Percentiles rank a stretch among this genome's conserved stretches.
Conservation (phyloP, 1,140 invertebrate species). For the Listronotus bonariensis region DNA sequence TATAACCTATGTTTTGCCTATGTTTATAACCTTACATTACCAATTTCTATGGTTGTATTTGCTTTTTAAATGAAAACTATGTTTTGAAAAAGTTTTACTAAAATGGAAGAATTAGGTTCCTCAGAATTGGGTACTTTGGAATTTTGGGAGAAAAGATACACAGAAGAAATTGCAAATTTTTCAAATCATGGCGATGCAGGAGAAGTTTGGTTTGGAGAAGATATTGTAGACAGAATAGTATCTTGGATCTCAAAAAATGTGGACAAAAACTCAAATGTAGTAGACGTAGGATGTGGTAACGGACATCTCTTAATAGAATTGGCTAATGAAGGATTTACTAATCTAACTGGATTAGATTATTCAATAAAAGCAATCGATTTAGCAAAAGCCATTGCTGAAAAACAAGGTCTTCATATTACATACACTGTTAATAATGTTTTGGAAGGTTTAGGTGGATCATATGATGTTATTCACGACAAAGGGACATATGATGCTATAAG, state of each 20-base stretch:
- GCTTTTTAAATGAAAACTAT: too few relatives aligned
- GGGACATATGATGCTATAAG: constrained; percentile 94
- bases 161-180: constrained; percentile 81
- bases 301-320: constrained; percentile 82
- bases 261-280: constrained; percentile 59
- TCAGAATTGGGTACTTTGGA: constrained; percentile 80
- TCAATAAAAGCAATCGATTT: constrained; percentile 77
- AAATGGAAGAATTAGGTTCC: constrained; percentile 63
- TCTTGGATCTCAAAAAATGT: constrained; percentile 66
- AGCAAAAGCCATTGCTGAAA: constrained; percentile 67
- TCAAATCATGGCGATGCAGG: constrained; percentile 83
- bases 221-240: constrained; percentile 74
- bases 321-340: constrained; percentile 71
- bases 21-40: too few relatives aligned
- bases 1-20: too few relatives aligned
- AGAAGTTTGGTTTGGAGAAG: constrained; percentile 92
- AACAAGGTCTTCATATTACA: constrained; percentile 61
- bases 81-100: too few relatives aligned
- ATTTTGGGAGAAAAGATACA: constrained; percentile 85
- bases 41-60: too few relatives aligned
- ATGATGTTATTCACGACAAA: constrained; percentile 80
- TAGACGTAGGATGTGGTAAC: constrained; percentile 88
- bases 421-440: constrained; percentile 67
- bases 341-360: constrained; percentile 85
- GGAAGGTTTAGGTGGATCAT: constrained; percentile 56